These are phyloP conservation scores for Drosophila macrospina DNA, from an alignment of 2,888 invertebrate species.

Conservation along the genomic window DNA sequence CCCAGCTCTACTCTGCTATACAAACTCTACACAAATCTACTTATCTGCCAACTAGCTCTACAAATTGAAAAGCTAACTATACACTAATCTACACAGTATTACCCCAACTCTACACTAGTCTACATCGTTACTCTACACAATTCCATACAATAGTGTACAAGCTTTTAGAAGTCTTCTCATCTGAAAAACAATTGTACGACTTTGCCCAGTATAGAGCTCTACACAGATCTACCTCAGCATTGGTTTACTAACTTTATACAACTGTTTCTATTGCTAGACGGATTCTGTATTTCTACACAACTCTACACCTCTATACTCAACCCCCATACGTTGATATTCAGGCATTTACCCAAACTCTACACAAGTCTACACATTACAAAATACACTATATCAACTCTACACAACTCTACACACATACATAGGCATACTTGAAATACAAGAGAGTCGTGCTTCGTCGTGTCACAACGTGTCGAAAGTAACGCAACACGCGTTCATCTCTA, in stretches of 20 bases:
- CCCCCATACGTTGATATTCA: background rate
- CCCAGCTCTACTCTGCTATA: no score
- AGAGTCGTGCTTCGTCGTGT: constrained; percentile 7
- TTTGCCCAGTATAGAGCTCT: no score
- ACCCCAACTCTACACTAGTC: background rate
- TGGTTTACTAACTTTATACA: background rate
- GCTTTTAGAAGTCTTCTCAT: no score
- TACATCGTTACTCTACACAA: background rate
- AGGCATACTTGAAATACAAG: background rate
- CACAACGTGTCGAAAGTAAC: background rate
- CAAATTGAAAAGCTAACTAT: no score
- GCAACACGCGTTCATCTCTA: constrained; percentile 15
- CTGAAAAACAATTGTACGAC: no score
- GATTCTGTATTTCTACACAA: background rate
- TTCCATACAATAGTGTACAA: no score
- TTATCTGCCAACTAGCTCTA: no score
- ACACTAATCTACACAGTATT: background rate
- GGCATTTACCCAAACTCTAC: background rate
- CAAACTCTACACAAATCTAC: no score
- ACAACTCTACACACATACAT: background rate
- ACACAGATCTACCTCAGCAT: no score
- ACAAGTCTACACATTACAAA: background rate
- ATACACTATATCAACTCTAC: background rate
- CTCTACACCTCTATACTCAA: background rate
- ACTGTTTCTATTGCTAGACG: background rate